These are phyloP conservation scores for Leontopithecus rosalia DNA, from an alignment of 2,797 vertebrate species.

Conservation along the genomic window DNA sequence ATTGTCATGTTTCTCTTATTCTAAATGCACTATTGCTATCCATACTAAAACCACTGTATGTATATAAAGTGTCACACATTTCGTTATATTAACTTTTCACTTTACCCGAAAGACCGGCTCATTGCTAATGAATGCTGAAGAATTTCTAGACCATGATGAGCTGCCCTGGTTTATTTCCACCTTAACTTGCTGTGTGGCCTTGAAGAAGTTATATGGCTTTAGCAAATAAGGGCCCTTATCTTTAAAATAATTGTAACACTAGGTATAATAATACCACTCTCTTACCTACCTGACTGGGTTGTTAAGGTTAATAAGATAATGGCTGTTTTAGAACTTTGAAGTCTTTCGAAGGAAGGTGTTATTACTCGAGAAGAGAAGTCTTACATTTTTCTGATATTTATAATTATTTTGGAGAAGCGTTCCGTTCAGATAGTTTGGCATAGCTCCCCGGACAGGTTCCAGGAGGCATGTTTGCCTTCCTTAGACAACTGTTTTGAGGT, in stretches of 20 bases:
- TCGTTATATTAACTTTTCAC: background rate
- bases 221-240: conserved; percentile 29
- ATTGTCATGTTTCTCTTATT: background rate
- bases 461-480: background rate
- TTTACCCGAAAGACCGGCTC: conserved; percentile 23
- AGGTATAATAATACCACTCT: conserved; percentile 6
- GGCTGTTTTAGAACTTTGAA: conserved; percentile 56
- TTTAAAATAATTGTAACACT: conserved; percentile 63
- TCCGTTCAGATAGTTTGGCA: background rate
- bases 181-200: conserved; percentile 64
- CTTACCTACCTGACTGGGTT: conserved; percentile 47
- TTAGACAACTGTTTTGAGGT: background rate
- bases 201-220: background rate
- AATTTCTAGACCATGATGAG: background rate
- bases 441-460: background rate
- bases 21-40: background rate
- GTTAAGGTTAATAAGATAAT: conserved; percentile 71
- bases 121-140: background rate
- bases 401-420: conserved; percentile 16
- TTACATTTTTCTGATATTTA: conserved; percentile 27
- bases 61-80: background rate
- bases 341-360: conserved; percentile 13
- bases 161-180: background rate
- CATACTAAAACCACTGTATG: background rate
- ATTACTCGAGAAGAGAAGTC: background rate